Conservation (phyloP, 92 coral and sea anemone species). For the Hydrozoanthus gracilis region DNA sequence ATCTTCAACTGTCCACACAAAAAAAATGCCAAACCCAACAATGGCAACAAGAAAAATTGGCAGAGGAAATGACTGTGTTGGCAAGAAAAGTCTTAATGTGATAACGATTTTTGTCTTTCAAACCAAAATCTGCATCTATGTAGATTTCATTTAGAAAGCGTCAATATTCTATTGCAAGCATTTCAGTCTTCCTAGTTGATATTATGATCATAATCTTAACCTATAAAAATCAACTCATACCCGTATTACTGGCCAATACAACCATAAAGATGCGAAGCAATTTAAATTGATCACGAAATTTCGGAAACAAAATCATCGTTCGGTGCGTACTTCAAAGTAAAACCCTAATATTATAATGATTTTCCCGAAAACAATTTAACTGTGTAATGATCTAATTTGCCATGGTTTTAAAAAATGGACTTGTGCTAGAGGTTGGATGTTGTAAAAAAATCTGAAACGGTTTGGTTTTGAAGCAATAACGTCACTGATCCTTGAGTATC, state of each 20-base stretch:
- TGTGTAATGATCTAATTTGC: no score
- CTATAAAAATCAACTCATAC: background rate
- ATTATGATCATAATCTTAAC: conserved; percentile 7
- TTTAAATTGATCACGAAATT: background rate
- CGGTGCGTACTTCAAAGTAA: background rate
- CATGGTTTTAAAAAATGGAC: background rate
- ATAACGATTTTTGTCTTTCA: background rate
- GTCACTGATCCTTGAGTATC: background rate
- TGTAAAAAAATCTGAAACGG: background rate
- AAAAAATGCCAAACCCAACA: conserved; percentile 23
- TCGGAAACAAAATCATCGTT: background rate
- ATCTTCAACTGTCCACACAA: conserved; percentile 14
- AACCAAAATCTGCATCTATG: background rate
- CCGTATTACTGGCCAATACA: background rate
- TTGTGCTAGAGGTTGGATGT: background rate
- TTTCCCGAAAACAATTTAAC: background rate
- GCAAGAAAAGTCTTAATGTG: background rate
- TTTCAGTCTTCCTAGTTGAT: conserved; percentile 2
- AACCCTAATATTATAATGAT: background rate
- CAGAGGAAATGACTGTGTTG: conserved; percentile 5
- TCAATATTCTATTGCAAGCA: conserved; percentile 3
- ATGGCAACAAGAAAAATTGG: background rate
- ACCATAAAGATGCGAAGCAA: background rate
- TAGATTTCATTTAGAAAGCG: background rate
- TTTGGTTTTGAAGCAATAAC: background rate